Percentiles rank a stretch among this genome's conserved stretches.
Evolutionary conservation across 1,140 invertebrate genomes (phyloP).

Genomic region (Lucilia sericata): DNA sequence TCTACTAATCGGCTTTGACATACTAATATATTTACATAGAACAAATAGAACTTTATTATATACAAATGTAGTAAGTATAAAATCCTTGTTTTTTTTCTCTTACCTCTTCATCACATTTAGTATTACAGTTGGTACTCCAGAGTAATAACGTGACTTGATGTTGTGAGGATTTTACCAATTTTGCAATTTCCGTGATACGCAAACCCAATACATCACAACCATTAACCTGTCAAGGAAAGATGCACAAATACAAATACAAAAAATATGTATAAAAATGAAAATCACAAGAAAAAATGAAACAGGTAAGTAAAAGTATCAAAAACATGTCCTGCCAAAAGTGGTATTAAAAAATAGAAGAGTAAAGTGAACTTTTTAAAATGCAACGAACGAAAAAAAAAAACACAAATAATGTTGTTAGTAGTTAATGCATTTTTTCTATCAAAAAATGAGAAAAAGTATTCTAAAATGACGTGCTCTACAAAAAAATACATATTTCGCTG

Average conservation of each 20-base stretch:
- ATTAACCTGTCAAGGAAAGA: constrained; percentile 68
- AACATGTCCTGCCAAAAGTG: constrained; percentile 24
- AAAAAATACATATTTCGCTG: background rate
- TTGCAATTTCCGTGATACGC: constrained; percentile 72
- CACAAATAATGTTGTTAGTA: background rate
- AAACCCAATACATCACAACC: constrained; percentile 73
- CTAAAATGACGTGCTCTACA: constrained; percentile 33
- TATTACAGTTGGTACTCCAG: constrained; percentile 69
- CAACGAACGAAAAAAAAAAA: background rate
- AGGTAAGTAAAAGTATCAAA: constrained; percentile 38
- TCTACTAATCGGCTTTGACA: no score
- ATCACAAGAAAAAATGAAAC: background rate
- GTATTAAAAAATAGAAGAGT: no score
- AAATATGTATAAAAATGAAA: background rate
- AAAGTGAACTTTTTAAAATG: constrained; percentile 23
- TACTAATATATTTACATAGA: no score
- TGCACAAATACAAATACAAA: constrained; percentile 32
- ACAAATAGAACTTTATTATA: background rate
- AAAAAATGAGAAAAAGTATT: constrained; percentile 6
- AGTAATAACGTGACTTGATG: constrained; percentile 67
- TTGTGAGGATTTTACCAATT: constrained; percentile 69
- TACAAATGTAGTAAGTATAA: background rate
- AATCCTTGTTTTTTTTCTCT: constrained; percentile 35
- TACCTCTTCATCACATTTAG: constrained; percentile 69
- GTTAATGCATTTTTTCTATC: background rate